These are phyloP conservation scores for Nyctereutes procyonoides DNA, from an alignment of 2,113 vertebrate species.

Conservation along the genomic window DNA sequence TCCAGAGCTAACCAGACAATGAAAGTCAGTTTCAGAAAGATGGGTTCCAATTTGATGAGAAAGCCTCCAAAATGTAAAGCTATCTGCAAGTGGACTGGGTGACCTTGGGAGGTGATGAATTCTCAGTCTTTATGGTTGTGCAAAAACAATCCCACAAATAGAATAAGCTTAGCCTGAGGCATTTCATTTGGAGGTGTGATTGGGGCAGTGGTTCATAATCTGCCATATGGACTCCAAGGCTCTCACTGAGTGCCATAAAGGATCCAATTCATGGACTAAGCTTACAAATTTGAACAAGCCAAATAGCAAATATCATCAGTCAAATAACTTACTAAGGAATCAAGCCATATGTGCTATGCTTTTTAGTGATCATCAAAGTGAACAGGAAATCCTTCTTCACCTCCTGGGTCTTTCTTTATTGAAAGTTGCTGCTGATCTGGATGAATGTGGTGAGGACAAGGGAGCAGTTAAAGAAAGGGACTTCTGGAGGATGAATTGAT, in stretches of 20 bases:
- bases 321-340: neutral
- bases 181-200: neutral
- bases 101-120: neutral
- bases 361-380: neutral
- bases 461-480: neutral
- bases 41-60: neutral
- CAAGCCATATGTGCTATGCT: neutral
- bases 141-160: neutral
- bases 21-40: neutral
- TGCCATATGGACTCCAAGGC: fast-evolving
- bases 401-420: neutral
- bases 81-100: neutral
- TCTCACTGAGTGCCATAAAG: neutral
- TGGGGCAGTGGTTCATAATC: neutral
- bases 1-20: neutral
- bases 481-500: too few relatives aligned
- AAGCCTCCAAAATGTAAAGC: neutral
- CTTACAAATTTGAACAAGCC: constrained; percentile 5
- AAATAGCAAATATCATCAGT: neutral
- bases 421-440: neutral
- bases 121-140: neutral
- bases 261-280: neutral
- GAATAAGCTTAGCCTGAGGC: fast-evolving
- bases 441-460: neutral
- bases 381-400: neutral